Evolutionary conservation across 2,797 vertebrate genomes (phyloP).

Genomic region (Molothrus aeneus): DNA sequence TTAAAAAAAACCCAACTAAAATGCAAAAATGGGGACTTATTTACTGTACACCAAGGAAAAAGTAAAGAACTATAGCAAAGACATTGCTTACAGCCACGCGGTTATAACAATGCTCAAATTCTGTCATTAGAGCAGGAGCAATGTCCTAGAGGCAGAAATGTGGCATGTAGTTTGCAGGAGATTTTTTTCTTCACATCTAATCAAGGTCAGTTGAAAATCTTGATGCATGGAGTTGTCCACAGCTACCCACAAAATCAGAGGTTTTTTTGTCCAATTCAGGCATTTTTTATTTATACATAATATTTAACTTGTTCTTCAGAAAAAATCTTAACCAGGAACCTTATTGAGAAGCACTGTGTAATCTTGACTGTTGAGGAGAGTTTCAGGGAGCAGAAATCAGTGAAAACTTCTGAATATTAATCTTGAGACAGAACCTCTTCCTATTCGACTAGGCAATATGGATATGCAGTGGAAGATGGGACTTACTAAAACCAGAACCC

Average conservation of each 20-base stretch:
- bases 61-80: neutral
- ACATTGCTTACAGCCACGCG: neutral
- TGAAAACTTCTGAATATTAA: neutral
- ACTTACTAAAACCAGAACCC: neutral
- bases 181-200: neutral
- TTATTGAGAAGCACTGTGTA: neutral
- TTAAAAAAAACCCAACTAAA: neutral
- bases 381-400: neutral
- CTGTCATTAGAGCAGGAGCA: neutral
- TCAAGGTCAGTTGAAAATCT: neutral
- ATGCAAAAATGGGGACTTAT: fast-evolving
- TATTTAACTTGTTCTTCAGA: neutral
- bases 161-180: neutral
- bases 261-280: neutral
- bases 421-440: neutral
- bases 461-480: neutral
- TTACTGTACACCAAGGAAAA: neutral
- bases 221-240: neutral
- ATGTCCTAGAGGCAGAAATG: neutral
- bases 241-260: neutral
- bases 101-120: neutral
- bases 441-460: neutral
- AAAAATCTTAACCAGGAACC: neutral
- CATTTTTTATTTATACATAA: neutral
- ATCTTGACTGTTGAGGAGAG: neutral